These are phyloP conservation scores for Acanthaster planci DNA, from an alignment of 35 echinoderm and acorn worm genomes.

Conservation along the genomic window DNA sequence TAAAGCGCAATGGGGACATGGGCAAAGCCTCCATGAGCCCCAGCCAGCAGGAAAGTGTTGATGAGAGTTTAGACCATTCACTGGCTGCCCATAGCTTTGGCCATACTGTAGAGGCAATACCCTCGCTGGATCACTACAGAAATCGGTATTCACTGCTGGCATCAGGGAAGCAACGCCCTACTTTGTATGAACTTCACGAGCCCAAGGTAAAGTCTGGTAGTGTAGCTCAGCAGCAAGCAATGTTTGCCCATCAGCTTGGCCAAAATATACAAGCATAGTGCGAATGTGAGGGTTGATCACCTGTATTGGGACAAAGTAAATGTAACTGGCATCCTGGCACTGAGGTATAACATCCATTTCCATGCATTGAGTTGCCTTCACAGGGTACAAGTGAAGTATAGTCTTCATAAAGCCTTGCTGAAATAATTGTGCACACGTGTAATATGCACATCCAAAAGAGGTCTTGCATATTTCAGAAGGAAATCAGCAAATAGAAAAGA, in stretches of 20 bases:
- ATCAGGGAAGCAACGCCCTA: constrained; percentile 66
- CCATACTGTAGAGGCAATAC: constrained; percentile 74
- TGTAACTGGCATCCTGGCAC: background rate
- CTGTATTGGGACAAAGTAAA: too few relatives aligned
- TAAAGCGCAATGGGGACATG: constrained; percentile 7
- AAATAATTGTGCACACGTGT: too few relatives aligned
- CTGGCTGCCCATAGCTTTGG: constrained; percentile 58
- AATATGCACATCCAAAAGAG: too few relatives aligned
- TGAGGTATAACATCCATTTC: too few relatives aligned
- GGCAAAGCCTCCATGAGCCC: background rate
- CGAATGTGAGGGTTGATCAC: too few relatives aligned
- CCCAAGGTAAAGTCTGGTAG: constrained; percentile 35
- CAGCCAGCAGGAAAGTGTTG: constrained; percentile 6
- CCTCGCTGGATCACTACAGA: constrained; percentile 71
- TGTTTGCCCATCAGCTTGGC: background rate
- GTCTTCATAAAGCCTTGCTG: too few relatives aligned
- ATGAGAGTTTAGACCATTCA: constrained; percentile 53
- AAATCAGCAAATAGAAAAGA: too few relatives aligned
- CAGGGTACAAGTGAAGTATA: too few relatives aligned
- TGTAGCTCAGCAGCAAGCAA: too few relatives aligned
- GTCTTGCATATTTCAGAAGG: too few relatives aligned
- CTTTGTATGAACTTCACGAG: constrained; percentile 78
- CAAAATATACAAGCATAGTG: too few relatives aligned
- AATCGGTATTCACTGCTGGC: constrained; percentile 61
- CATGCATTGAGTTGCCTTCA: too few relatives aligned